Percentiles rank a stretch among this genome's conserved stretches.
These are phyloP conservation scores for Yponomeuta plumbellus DNA, from an alignment of 2,888 invertebrate species.

Conservation along the genomic window DNA sequence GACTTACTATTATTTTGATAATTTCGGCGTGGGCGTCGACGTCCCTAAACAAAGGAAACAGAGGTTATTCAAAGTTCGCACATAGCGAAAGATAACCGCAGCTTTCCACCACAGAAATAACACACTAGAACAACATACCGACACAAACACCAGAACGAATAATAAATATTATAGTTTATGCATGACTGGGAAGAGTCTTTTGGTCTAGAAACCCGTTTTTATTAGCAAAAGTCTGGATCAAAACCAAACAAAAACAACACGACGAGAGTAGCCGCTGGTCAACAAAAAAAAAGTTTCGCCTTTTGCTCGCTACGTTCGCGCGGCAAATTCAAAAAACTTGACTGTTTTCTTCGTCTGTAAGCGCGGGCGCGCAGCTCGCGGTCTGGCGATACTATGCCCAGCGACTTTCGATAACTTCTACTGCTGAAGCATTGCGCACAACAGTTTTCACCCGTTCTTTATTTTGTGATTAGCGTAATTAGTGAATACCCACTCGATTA, in stretches of 20 bases:
- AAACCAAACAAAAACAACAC: constrained; percentile 19
- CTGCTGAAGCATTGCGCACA: constrained; percentile 18
- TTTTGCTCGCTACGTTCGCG: constrained; percentile 36
- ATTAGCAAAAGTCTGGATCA: background rate
- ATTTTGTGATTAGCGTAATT: constrained; percentile 5
- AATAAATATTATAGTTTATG: background rate
- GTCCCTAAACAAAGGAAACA: constrained; percentile 67
- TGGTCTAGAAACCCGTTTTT: constrained; percentile 15
- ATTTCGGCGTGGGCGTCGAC: constrained; percentile 52
- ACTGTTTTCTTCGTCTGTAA: constrained; percentile 30
- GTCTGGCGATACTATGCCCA: constrained; percentile 7
- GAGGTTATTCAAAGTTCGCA: constrained; percentile 61
- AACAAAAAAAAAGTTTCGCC: constrained; percentile 3
- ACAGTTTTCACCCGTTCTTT: constrained; percentile 20
- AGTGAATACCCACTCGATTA: background rate
- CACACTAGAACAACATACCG: constrained; percentile 6
- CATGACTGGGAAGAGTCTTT: constrained; percentile 9
- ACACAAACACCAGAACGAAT: background rate
- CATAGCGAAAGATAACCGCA: constrained; percentile 51
- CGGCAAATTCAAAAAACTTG: constrained; percentile 61
- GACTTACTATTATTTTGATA: constrained; percentile 41
- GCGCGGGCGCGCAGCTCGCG: constrained; percentile 24
- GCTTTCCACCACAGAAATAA: constrained; percentile 29
- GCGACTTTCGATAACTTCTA: constrained; percentile 17
- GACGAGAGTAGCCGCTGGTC: background rate